These are phyloP conservation scores for Ylistrum balloti DNA, from an alignment of 1,140 invertebrate species.

Conservation along the genomic window DNA sequence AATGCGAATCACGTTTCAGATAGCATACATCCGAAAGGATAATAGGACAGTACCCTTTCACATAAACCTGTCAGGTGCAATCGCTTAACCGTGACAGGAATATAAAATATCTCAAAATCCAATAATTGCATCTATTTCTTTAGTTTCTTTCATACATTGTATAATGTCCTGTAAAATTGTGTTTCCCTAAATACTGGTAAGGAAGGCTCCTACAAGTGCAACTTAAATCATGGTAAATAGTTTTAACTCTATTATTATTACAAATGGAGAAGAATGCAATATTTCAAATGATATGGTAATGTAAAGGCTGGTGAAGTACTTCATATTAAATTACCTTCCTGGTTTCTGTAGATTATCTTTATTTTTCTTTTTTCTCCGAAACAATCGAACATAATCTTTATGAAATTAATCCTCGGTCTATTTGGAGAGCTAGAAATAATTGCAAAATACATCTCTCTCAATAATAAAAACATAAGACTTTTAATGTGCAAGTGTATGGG, in stretches of 20 bases:
- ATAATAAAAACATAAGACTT: too few species aligned
- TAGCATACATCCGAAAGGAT: not conserved
- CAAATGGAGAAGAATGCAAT: not conserved
- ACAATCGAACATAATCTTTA: too few species aligned
- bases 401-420: too few species aligned
- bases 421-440: too few species aligned
- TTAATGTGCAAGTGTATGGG: too few species aligned
- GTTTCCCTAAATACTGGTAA: not conserved
- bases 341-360: too few species aligned
- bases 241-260: too few species aligned
- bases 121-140: constrained; percentile 10
- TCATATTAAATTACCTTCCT: too few species aligned
- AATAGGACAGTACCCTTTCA: not conserved
- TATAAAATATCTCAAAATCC: not conserved
- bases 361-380: too few species aligned
- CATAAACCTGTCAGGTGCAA: not conserved
- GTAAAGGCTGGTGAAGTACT: too few species aligned
- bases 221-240: not conserved
- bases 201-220: not conserved
- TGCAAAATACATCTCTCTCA: too few species aligned
- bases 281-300: not conserved
- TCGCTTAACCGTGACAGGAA: not conserved
- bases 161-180: not conserved
- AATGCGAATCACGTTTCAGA: not conserved
- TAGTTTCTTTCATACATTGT: not conserved